Conservation (phyloP, 2,888 invertebrate genomes). For the Eurois occulta region DNA sequence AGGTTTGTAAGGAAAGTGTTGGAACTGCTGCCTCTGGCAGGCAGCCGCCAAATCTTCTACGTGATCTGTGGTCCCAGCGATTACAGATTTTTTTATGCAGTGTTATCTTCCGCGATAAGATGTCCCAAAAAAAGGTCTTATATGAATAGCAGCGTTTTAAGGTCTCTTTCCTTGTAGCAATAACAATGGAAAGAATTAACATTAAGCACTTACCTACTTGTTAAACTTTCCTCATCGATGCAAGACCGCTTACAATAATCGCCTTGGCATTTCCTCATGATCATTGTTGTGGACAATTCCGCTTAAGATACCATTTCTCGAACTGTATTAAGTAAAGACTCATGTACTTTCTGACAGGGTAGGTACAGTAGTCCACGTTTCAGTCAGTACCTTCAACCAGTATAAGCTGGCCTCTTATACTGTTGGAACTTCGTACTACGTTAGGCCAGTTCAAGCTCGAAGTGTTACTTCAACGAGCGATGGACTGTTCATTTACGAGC, state of each 20-base stretch:
- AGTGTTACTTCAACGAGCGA: not conserved
- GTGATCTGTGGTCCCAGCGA: not conserved
- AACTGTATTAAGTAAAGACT: conserved; percentile 23
- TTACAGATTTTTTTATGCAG: not conserved
- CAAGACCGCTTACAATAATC: conserved; percentile 7
- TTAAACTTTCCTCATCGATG: conserved; percentile 19
- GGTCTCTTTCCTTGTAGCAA: not conserved
- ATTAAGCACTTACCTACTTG: not conserved
- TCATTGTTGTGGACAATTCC: conserved; percentile 36
- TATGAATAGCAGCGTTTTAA: not conserved
- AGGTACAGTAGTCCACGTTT: not conserved
- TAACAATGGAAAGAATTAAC: conserved; percentile 1
- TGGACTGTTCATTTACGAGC: conserved; percentile 9
- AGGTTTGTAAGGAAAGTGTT: not conserved
- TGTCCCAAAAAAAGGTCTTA: not conserved
- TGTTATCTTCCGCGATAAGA: not conserved
- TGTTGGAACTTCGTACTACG: not conserved
- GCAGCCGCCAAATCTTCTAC: not conserved
- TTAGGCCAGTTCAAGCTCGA: not conserved
- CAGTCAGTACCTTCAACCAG: not conserved
- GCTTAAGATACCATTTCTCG: conserved; percentile 9
- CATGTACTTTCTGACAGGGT: not conserved
- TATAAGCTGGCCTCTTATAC: not conserved
- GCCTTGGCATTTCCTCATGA: conserved; percentile 53
- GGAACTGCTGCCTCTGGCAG: not conserved